Conservation (phyloP, 2,888 invertebrate genomes). For the Drosophila infuscata region DNA sequence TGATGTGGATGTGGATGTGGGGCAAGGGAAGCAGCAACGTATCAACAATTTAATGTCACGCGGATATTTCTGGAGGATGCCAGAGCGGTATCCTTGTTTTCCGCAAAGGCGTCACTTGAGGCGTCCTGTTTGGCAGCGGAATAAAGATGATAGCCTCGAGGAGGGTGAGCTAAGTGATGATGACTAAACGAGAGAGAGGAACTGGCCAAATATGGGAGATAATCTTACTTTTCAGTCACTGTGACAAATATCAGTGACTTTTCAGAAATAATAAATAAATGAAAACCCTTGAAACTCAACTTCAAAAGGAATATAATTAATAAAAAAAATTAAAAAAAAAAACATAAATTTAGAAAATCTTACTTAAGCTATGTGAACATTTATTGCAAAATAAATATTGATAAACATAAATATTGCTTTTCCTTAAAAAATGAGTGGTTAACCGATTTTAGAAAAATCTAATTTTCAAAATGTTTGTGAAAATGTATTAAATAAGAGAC, state of each 20-base stretch:
- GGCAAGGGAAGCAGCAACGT: too few relatives aligned
- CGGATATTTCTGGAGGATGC: background rate
- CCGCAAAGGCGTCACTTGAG: background rate
- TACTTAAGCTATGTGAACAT: background rate
- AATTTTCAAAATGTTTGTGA: background rate
- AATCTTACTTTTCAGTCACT: background rate
- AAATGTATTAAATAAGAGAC: background rate
- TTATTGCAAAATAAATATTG: background rate
- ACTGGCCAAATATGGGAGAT: background rate
- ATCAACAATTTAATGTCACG: background rate
- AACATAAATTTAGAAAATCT: too few relatives aligned
- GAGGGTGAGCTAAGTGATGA: conserved; percentile 55
- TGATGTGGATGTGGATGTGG: background rate
- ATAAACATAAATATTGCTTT: background rate
- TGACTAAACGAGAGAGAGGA: background rate
- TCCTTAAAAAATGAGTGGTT: background rate
- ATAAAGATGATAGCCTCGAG: conserved; percentile 15
- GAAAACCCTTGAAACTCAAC: background rate
- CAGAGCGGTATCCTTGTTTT: background rate
- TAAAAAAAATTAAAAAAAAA: background rate
- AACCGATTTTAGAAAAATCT: background rate
- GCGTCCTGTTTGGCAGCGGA: background rate
- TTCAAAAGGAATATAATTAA: background rate
- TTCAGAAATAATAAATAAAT: background rate
- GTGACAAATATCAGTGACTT: background rate